phyloP scores from a whole-genome alignment of 2,113 vertebrate genomes.

The Orycteropus afer region DNA sequence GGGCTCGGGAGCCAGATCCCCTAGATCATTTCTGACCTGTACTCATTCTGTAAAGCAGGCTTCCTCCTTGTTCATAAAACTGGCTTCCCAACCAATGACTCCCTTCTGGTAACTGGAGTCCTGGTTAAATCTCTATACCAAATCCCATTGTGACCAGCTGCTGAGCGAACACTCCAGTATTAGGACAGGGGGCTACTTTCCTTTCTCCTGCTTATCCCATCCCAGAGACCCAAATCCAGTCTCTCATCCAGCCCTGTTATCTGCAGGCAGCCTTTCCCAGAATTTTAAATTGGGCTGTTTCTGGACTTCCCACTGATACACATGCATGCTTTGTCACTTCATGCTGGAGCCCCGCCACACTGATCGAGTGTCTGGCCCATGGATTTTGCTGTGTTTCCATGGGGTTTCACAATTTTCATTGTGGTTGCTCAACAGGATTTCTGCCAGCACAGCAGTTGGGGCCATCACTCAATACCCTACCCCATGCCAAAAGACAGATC shows the following conservation, averaged over 20 bases:
- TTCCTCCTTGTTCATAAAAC: not conserved
- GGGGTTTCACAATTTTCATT: not conserved
- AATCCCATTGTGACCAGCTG: not conserved
- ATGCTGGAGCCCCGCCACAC: not conserved
- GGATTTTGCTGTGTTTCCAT: not conserved
- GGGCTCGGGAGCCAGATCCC: not conserved
- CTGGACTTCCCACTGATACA: not conserved
- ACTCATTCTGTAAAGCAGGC: not conserved
- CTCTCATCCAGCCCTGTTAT: not conserved
- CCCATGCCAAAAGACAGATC: not conserved
- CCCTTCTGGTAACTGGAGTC: not conserved
- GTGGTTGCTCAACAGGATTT: not conserved
- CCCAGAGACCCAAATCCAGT: not conserved
- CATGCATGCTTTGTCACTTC: not conserved
- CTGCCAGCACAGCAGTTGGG: not conserved
- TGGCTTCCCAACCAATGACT: not conserved
- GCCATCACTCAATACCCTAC: not conserved
- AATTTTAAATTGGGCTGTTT: constrained; percentile 11
- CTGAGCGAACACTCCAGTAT: not conserved
- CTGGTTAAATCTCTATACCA: not conserved
- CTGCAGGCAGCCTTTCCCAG: not conserved
- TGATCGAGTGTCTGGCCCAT: not conserved
- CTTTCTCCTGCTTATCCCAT: not conserved
- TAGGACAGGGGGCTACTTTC: not conserved
- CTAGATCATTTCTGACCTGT: not conserved